A percentile compares a stretch with the other conserved stretches of the same genome.
Evolutionary conservation across 1,140 invertebrate species (phyloP).

Genomic region (Temnothorax curvispinosus): DNA sequence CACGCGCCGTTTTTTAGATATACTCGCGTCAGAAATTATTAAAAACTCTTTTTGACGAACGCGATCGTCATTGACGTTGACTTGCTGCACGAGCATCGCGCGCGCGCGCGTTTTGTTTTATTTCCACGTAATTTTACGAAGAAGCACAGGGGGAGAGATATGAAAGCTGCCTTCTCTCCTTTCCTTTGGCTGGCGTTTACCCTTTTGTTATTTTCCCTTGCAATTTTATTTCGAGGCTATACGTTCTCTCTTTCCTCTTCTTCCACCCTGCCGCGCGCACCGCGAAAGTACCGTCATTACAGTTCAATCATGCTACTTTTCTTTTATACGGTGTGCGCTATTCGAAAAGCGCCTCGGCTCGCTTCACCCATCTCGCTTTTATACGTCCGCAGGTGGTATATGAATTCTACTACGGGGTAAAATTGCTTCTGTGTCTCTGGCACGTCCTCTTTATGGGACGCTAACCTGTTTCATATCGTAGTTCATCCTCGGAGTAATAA

Average conservation of each 20-base stretch:
- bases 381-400: conserved; percentile 80
- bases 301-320: conserved; percentile 81
- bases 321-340: conserved; percentile 78
- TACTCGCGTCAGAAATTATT: conserved; percentile 26
- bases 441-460: conserved; percentile 79
- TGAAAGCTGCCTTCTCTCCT: conserved; percentile 39
- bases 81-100: background rate
- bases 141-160: conserved; percentile 4
- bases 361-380: conserved; percentile 73
- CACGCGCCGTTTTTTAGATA: background rate
- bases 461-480: conserved; percentile 81
- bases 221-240: conserved; percentile 78
- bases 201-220: conserved; percentile 65
- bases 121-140: conserved; percentile 18
- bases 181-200: conserved; percentile 43
- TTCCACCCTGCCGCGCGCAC: conserved; percentile 29
- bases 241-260: conserved; percentile 14
- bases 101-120: conserved; percentile 20
- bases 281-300: conserved; percentile 77
- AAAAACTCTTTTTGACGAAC: conserved; percentile 27
- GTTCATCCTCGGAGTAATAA: conserved; percentile 79
- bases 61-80: conserved; percentile 22
- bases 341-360: conserved; percentile 75
- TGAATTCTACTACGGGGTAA: conserved; percentile 80
- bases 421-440: conserved; percentile 81